Evolutionary conservation across 2,113 vertebrate genomes (phyloP), one percentile per base, ranked within the genome.

Genomic region (Mesoclemmys tuberculata): DNA sequence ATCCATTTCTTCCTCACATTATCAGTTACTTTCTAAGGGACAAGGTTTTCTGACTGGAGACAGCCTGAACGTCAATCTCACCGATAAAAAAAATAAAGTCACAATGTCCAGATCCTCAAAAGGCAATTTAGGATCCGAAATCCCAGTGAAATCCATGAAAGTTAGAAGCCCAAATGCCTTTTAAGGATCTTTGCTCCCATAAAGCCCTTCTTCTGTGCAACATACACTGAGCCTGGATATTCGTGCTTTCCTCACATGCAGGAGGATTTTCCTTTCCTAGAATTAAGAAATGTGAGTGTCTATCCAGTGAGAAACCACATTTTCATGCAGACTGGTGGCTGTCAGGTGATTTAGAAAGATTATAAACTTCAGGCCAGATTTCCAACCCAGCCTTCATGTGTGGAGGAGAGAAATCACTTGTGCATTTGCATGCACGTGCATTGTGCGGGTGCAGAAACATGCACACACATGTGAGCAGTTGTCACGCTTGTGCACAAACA

Each of bases 361-460:
- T 52, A 46, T 52, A 52, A 52, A 18, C 51, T 52, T 52, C 51
- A 52, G 14, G 51, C 16, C 51, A 52, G 51, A 18, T 52, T 52
- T 52, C 51, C 51, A 52, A 16, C 13, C 51, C 51, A 52, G 51
- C 13, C 16, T 52, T 52, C 16, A 3, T 52, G 51, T 52, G 51
- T 52, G 51, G 51, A 18, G 51, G 51, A 16, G 14, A 18, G 5
- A 52, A 18, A 52, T 52, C 18, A 16, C 51, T 52, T 14, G 14
- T 49, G 9, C 9, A 49, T 24, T 84, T 14, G 51, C 10, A 0
- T 48, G 49, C 9, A 18, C 49, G 2, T 8, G 2, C 31, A 10
- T 10, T 49, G 81, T 68, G 48, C 0, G 1, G 58, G 1, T 29
- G 82, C 9, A 46, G 71, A 82, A n/a, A 54, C n/a, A 35, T 31